A percentile compares a stretch with the other conserved stretches of the same genome.
These are phyloP conservation scores for Melanotaenia pygmaea DNA, from an alignment of 2,797 vertebrate species.

Conservation along the genomic window DNA sequence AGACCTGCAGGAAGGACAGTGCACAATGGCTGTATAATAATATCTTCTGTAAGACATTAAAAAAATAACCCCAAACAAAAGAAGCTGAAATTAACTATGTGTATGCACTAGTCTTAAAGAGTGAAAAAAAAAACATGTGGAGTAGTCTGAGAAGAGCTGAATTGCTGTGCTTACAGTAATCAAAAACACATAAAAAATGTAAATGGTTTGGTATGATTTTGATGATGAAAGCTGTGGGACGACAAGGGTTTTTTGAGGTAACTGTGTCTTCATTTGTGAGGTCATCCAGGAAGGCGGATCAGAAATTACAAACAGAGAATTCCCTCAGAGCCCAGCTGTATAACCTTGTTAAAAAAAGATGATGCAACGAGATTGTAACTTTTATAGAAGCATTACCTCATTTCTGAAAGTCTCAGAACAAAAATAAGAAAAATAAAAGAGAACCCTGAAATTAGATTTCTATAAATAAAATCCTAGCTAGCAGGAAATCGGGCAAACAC, in stretches of 20 bases:
- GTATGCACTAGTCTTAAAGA: background rate
- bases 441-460: background rate
- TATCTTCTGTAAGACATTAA: background rate
- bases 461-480: too few relatives aligned
- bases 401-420: background rate
- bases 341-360: background rate
- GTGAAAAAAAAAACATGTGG: background rate
- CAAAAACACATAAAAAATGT: background rate
- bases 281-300: background rate
- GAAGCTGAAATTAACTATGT: background rate
- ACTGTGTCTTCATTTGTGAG: background rate
- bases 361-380: background rate
- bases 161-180: background rate
- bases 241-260: background rate
- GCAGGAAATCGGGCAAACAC: background rate
- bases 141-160: background rate
- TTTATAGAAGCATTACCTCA: background rate
- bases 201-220: background rate
- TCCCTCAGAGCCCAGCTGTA: background rate
- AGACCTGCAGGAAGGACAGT: conserved; percentile 79
- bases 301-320: background rate
- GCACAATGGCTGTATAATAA: background rate
- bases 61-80: background rate
- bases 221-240: background rate
- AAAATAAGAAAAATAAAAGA: background rate